Evolutionary conservation across 2,797 vertebrate genomes (phyloP), one percentile per base, ranked within the genome.

Genomic region (Echeneis naucrates): DNA sequence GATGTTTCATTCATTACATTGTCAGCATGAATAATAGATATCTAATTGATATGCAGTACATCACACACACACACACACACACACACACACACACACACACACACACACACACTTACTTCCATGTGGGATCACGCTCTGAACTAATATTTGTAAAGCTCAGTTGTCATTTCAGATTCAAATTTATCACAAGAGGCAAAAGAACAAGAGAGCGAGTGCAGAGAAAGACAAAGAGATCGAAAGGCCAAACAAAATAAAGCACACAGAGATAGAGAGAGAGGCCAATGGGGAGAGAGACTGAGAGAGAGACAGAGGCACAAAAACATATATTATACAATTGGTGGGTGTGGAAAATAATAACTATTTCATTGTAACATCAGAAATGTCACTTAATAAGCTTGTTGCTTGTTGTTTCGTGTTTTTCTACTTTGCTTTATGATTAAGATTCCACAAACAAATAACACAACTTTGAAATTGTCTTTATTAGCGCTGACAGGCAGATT

Each of bases 11-110:
- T 91, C 88, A 89, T 90, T 90, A 83, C 68, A 71, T 86, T 86
- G 87, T 90, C 77, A 85, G 55, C 83, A 89, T 90, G 87, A 91
- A 92, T 91, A 86, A 92, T 93, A 88, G 81, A 91, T 90, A 80
- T 48, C 84, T 88, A 77, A 90, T 92, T 89, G 84, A 91, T 88
- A 91, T 92, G 88, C 88, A 84, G 81, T 71, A 69, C 83, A 80
- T 88, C 82, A 67, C 76, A 38, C 69, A 72, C 59, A 62, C 68
- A 21, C 58, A 70, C 69, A 35, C 63, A 50, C 78, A 67, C 60
- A 52, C 40, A n/a, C n/a, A n/a, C n/a, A n/a, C n/a, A 38, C 69
- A 72, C 59, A 62, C 68, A 21, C 73, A 55, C 77, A 69, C 64
- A 52, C 47, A 55, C 12, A 57, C 58, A 56, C 70, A 65, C 82